Percentiles rank a stretch among this genome's conserved stretches.
Conservation (phyloP, 1,140 invertebrate species). For the Meteorus sp. region DNA sequence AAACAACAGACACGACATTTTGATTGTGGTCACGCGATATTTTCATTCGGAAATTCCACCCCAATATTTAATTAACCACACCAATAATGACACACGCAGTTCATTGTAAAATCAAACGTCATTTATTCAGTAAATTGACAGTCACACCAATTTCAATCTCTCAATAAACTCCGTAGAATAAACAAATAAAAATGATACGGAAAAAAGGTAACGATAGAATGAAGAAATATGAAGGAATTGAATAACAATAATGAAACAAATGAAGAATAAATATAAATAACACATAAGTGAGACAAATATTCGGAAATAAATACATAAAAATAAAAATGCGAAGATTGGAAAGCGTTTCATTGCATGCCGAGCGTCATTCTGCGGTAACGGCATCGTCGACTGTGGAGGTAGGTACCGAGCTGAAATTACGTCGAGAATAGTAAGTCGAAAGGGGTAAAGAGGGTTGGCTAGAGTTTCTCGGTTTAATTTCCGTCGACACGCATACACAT, state of each 20-base stretch:
- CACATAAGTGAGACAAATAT: background rate
- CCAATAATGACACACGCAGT: no score
- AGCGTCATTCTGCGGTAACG: constrained; percentile 17
- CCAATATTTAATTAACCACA: no score
- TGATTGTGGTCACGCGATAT: no score
- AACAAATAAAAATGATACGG: no score
- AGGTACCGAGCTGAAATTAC: constrained; percentile 7
- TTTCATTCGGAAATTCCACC: no score
- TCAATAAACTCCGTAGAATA: no score
- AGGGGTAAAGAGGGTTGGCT: background rate
- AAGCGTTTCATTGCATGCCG: constrained; percentile 18
- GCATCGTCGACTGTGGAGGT: constrained; percentile 12
- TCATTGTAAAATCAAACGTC: no score
- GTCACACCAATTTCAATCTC: no score
- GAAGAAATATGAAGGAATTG: no score
- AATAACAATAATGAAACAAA: constrained; percentile 6
- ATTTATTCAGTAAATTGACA: no score
- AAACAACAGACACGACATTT: no score
- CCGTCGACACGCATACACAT: constrained; percentile 14
- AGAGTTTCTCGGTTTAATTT: constrained; percentile 27
- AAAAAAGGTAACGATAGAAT: background rate
- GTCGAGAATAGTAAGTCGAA: background rate
- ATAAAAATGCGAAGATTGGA: background rate
- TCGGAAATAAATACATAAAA: background rate
- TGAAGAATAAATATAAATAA: background rate